Base-by-base conservation (phyloP, 2,888 invertebrate species). In the Pelosia muscerda region DNA sequence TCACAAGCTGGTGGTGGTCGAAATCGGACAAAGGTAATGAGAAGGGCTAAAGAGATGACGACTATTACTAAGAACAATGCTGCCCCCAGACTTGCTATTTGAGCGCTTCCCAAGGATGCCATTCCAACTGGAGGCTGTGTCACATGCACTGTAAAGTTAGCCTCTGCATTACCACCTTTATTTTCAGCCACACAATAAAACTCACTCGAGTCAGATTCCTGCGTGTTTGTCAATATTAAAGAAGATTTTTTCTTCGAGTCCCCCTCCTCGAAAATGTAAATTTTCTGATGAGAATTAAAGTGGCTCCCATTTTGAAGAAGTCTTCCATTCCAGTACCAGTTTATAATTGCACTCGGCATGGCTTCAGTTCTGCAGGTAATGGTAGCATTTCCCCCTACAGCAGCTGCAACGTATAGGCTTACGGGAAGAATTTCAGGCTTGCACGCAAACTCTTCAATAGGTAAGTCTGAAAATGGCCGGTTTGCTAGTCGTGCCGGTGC, bases 151-250 rank as follows among this genome's bases (percentile, higher is more conserved):
- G 98, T 98, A 85, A 98, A 98, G 90, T 98, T 98, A 19, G 98
- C 97, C 92, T 98, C 98, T 42, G 97, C 97, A 84, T 96, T 97
- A 26, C 98, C 98, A 5, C 98, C 98, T 72, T 97, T 96, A 90
- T 98, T 98, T 90, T 98, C 98, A 11, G 98, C 98, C 2, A 98
- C 97, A 90, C 98, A 98, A 88, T 97, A 97, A 91, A 98, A 98
- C 83, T 97, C 98, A 68, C 97, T 97, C 0, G 97, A 97, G 87
- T 98, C 98, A 2, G 97, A 95, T 88, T 97, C 97, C 91, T 97
- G 97, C 25, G 97, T 97, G 87, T 98, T 98, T 42, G 97, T 97
- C 57, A 98, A 92, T 67, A 97, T 95, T 71, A 98, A 94, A 10
- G 96, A 96, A 71, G 98, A 98, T 76, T 96, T 96, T 90, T 97